Base-by-base conservation (phyloP, 2,113 vertebrate genomes). In the Lates calcarifer region DNA sequence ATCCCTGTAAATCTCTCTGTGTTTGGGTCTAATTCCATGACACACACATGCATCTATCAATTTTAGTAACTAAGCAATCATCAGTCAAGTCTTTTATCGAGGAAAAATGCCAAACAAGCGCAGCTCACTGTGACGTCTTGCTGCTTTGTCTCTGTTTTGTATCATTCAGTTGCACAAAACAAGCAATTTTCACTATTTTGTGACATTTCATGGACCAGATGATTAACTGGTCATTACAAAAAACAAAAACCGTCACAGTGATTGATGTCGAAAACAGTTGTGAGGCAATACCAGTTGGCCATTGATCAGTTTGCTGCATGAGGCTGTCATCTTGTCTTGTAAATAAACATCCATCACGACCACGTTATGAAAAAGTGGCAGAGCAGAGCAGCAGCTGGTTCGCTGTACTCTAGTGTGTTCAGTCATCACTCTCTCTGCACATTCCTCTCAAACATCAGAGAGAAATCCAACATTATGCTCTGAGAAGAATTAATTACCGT, bases 401-500 rank as follows among this genome's bases (percentile, higher is more conserved):
- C 20, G 14, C 58, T 67, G 20, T 11, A 31, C 28, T 61, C 31
- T 45, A 20, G 35, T 26, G 5, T 37, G 11, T 55, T 70, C 6
- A 20, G 17, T 47, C 12, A 2, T 6, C 12, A 28, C 31, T 60
- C 29, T 53, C 41, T 9, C 24, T 41, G 41, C 33, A 66, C 6
- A 0, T 51, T 65, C 24, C 53, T 53, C 33, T 53, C 20, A n/a
- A 73, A 47, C 41, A 47, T 47, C 33, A 71, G n/a, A 72, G 0
- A 41, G 17, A 68, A 69, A 74, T 18, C 18, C 17, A 45, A 68
- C 37, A 74, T 62, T 13, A 10, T 22, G 35, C 63, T 74, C 41
- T 58, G 26, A 75, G 35, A 56, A 62, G 12, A 80, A 47, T 61
- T 31, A 43, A 78, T 86, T 65, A 49, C 24, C 8, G 41, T 2